phyloP scores from a whole-genome alignment of 1,140 invertebrate species.

The Macrosteles quadrilineatus region DNA sequence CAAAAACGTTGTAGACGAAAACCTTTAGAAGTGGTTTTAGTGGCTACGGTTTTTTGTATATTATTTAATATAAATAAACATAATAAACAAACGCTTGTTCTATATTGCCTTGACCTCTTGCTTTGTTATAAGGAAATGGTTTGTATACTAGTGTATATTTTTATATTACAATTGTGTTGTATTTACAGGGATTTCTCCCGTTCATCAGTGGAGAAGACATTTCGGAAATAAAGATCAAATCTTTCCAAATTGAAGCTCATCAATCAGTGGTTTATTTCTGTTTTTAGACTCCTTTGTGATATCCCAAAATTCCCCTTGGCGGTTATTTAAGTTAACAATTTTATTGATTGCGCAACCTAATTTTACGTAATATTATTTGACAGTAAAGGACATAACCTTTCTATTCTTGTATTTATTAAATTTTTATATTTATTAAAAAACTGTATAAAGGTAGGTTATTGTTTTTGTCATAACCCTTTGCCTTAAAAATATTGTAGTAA shows the following conservation, averaged over 20 bases:
- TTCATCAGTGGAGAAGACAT: conserved; percentile 51
- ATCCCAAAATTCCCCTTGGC: conserved; percentile 6
- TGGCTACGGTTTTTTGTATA: conserved; percentile 37
- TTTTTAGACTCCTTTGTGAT: conserved; percentile 1
- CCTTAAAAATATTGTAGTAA: too few relatives aligned
- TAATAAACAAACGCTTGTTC: conserved; percentile 27
- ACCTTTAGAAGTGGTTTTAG: conserved; percentile 42
- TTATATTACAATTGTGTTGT: conserved; percentile 48
- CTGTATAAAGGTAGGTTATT: too few relatives aligned
- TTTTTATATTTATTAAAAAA: too few relatives aligned
- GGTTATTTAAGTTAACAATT: too few relatives aligned
- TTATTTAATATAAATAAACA: conserved; percentile 27
- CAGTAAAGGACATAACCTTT: too few relatives aligned
- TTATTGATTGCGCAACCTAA: too few relatives aligned
- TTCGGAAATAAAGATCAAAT: conserved; percentile 59
- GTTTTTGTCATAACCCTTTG: too few relatives aligned
- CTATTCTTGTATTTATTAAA: too few relatives aligned
- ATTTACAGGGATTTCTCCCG: conserved; percentile 56
- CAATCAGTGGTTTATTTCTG: conserved; percentile 44
- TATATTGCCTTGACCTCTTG: conserved; percentile 36
- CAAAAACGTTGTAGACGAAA: conserved; percentile 68
- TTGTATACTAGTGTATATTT: neutral
- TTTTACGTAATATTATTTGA: too few relatives aligned
- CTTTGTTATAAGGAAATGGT: conserved; percentile 39
- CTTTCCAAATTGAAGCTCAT: conserved; percentile 48